A percentile compares a stretch with the other conserved stretches of the same genome.
Conservation (phyloP, 2,797 vertebrate species). For the Hyperoplus immaculatus region DNA sequence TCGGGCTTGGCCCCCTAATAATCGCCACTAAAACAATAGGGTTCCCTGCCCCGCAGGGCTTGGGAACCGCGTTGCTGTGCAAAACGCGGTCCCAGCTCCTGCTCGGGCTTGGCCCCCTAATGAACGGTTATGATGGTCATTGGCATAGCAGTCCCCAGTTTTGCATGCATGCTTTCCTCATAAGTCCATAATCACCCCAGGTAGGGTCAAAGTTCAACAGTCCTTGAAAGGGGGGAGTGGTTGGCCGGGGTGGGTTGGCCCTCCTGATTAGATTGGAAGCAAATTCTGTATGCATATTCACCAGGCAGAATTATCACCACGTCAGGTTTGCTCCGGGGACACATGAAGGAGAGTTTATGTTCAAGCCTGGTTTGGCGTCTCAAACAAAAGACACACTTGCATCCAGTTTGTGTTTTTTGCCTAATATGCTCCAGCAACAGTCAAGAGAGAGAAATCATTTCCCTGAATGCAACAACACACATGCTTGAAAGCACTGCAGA, state of each 20-base stretch:
- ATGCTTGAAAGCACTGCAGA: conserved; percentile 29
- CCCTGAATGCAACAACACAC: conserved; percentile 21
- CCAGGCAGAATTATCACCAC: conserved; percentile 43
- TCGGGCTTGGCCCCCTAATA: no score
- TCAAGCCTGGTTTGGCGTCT: conserved; percentile 47
- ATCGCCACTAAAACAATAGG: no score
- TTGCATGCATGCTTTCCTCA: conserved; percentile 76
- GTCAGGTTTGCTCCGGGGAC: conserved; percentile 51
- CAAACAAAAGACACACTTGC: conserved; percentile 31
- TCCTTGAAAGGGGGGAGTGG: conserved; percentile 50
- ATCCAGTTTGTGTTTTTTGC: conserved; percentile 50
- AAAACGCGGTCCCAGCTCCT: no score
- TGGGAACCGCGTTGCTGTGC: no score
- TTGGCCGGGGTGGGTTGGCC: conserved; percentile 18
- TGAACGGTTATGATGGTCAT: conserved; percentile 46
- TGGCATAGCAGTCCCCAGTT: conserved; percentile 72
- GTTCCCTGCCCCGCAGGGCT: no score
- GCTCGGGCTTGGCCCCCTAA: no score
- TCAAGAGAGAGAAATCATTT: conserved; percentile 34
- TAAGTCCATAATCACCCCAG: conserved; percentile 50
- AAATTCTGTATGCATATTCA: conserved; percentile 68
- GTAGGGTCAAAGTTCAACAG: conserved; percentile 63
- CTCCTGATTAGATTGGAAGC: conserved; percentile 64
- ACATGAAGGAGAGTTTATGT: conserved; percentile 46
- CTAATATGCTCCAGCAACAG: conserved; percentile 56